A percentile compares a stretch with the other conserved stretches of the same genome.
Evolutionary conservation across 2,888 invertebrate species (phyloP).

Genomic region (Eucera pruinosa): DNA sequence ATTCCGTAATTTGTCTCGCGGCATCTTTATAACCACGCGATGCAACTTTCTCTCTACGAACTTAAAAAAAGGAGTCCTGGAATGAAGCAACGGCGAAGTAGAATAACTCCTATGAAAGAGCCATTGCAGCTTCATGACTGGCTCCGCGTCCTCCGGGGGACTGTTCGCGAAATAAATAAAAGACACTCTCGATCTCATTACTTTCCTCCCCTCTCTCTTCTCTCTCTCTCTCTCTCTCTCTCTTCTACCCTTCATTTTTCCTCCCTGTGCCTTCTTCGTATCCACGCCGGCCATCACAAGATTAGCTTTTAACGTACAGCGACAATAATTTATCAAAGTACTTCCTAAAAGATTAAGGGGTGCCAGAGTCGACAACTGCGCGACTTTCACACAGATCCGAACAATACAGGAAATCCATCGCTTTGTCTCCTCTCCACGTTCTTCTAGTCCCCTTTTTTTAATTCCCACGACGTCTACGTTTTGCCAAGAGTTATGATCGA

Average conservation of each 20-base stretch:
- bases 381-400: not conserved
- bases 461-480: not conserved
- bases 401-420: conserved; percentile 25
- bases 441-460: not conserved
- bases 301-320: conserved; percentile 16
- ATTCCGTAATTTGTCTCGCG: not conserved
- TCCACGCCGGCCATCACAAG: not conserved
- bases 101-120: not conserved
- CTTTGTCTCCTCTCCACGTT: not conserved
- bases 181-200: conserved; percentile 4
- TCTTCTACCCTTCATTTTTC: too few relatives aligned
- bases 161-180: conserved; percentile 12
- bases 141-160: not conserved
- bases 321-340: conserved; percentile 33
- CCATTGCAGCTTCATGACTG: not conserved
- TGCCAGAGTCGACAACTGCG: not conserved
- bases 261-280: not conserved
- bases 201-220: not conserved
- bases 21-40: not conserved
- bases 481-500: conserved; percentile 28
- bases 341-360: conserved; percentile 3
- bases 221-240: not conserved
- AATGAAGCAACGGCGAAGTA: not conserved
- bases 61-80: not conserved
- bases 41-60: not conserved